Percentiles rank a stretch among this genome's conserved stretches.
Conservation (phyloP, 2,797 vertebrate species). For the Merluccius polli region DNA sequence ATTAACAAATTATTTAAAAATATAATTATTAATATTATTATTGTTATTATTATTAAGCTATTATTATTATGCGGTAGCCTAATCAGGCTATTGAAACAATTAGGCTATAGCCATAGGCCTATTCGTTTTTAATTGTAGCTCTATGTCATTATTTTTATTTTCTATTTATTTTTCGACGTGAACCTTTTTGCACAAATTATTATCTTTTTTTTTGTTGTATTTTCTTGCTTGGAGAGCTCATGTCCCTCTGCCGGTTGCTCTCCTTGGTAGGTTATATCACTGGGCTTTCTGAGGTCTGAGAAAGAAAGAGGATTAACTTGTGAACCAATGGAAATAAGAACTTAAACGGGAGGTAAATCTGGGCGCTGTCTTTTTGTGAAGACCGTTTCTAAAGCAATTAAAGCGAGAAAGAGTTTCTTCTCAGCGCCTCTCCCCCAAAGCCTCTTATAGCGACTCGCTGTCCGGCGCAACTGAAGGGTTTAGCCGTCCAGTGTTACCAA, state of each 20-base stretch:
- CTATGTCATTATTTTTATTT: conserved; percentile 4
- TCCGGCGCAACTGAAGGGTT: conserved; percentile 86
- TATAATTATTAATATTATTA: not conserved
- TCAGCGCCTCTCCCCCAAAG: conserved; percentile 88
- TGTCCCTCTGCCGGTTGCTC: conserved; percentile 55
- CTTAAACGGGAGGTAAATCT: conserved; percentile 96
- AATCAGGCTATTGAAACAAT: not conserved
- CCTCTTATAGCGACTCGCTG: conserved; percentile 85
- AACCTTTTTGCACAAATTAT: conserved; percentile 30
- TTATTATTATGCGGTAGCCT: conserved; percentile 4
- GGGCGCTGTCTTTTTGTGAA: conserved; percentile 91
- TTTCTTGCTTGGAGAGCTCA: conserved; percentile 34
- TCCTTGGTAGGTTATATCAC: conserved; percentile 56
- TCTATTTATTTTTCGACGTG: conserved; percentile 8
- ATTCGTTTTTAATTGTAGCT: not conserved
- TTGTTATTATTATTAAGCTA: conserved; percentile 27
- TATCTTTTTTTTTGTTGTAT: conserved; percentile 25
- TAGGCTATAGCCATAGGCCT: conserved; percentile 3
- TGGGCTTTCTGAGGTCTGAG: conserved; percentile 75
- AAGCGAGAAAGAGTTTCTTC: conserved; percentile 94
- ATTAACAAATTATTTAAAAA: not conserved
- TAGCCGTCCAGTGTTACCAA: conserved; percentile 68
- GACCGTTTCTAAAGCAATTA: conserved; percentile 97
- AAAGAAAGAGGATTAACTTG: conserved; percentile 96
- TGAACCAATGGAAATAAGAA: conserved; percentile 97